These are phyloP conservation scores for Microctenopoma steveboyesi DNA, from an alignment of 2,797 vertebrate species.

Conservation along the genomic window DNA sequence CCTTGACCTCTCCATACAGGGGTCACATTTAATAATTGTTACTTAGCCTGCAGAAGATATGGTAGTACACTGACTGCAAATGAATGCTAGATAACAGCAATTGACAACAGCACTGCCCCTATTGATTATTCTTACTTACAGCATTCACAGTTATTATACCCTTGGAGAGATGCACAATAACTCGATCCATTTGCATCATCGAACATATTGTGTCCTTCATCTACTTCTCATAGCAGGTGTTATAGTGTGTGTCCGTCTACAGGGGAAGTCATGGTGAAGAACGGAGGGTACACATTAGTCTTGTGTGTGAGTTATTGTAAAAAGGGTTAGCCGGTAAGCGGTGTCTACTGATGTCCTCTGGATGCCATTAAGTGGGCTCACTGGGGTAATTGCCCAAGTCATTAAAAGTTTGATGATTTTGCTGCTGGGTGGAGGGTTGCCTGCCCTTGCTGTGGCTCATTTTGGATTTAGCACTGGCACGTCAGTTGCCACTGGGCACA, in stretches of 20 bases:
- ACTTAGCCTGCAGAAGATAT: not conserved
- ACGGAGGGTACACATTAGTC: constrained; percentile 50
- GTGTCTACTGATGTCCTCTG: constrained; percentile 80
- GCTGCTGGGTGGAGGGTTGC: constrained; percentile 82
- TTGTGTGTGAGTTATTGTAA: constrained; percentile 50
- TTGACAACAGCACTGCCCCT: constrained; percentile 20
- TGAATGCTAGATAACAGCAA: constrained; percentile 56
- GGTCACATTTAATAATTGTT: not conserved
- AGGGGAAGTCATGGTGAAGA: constrained; percentile 20
- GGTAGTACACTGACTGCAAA: constrained; percentile 67
- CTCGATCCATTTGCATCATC: constrained; percentile 35
- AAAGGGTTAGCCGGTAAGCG: constrained; percentile 54
- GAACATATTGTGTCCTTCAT: constrained; percentile 36
- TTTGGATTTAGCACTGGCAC: constrained; percentile 78
- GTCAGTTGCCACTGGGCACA: constrained; percentile 72
- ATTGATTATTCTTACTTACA: constrained; percentile 51
- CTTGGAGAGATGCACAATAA: constrained; percentile 35
- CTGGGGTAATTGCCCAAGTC: constrained; percentile 86
- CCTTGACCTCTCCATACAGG: not conserved
- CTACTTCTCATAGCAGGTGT: constrained; percentile 32
- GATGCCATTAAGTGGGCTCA: constrained; percentile 84
- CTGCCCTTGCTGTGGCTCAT: constrained; percentile 82
- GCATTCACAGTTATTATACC: constrained; percentile 50
- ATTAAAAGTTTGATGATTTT: constrained; percentile 88
- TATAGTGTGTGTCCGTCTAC: constrained; percentile 23